Percentiles rank a stretch among this genome's conserved stretches.
phyloP scores from a whole-genome alignment of 2,113 vertebrate species.

The Notiomystis cincta region DNA sequence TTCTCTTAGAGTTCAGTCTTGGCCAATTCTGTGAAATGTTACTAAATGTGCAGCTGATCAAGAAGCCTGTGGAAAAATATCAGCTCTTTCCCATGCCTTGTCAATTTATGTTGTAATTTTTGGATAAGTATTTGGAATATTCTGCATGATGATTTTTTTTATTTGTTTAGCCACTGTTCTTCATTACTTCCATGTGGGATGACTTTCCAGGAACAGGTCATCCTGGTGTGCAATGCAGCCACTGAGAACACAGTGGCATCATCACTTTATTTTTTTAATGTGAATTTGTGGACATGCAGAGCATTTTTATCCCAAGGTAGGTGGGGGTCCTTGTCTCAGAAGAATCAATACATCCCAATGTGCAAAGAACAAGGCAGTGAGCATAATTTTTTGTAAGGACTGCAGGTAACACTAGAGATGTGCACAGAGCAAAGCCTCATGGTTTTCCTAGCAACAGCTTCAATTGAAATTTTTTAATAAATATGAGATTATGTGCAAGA shows the following conservation, averaged over 20 bases:
- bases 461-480: not conserved
- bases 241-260: not conserved
- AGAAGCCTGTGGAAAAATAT: not conserved
- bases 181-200: not conserved
- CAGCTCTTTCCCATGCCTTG: not conserved
- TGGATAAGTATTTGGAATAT: not conserved
- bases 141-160: not conserved
- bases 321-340: not conserved
- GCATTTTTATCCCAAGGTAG: not conserved
- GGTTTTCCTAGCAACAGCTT: not conserved
- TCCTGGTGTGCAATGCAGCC: not conserved
- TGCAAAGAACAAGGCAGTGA: not conserved
- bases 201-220: not conserved
- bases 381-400: not conserved
- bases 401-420: not conserved
- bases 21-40: not conserved
- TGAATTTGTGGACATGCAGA: not conserved
- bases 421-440: accelerated
- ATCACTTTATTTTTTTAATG: not conserved
- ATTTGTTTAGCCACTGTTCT: not conserved
- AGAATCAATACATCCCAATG: not conserved
- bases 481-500: not conserved
- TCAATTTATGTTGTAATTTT: not conserved
- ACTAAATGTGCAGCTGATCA: not conserved
- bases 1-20: not conserved